Percentiles rank a stretch among this genome's conserved stretches.
Evolutionary conservation across 2,888 invertebrate genomes (phyloP).

Genomic region (Biston stratarius): DNA sequence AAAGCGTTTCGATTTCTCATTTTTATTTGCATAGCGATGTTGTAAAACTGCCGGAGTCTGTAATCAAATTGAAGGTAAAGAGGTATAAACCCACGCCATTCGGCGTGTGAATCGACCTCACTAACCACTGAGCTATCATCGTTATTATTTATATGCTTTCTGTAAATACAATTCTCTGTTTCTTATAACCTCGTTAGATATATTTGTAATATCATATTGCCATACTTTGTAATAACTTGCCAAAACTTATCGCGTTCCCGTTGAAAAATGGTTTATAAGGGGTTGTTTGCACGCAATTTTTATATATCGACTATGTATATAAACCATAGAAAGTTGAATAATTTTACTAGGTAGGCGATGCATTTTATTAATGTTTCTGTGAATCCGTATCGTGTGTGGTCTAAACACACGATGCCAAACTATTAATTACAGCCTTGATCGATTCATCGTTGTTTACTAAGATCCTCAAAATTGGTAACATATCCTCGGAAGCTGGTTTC

Average conservation of each 20-base stretch:
- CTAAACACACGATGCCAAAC: no score
- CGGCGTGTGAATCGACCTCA: no score
- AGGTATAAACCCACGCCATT: no score
- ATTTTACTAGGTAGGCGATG: not conserved
- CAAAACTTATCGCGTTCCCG: slow-evolving; percentile 10
- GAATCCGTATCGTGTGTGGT: not conserved
- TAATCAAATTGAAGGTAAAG: no score
- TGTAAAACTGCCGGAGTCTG: no score
- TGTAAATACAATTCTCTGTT: not conserved
- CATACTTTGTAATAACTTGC: slow-evolving; percentile 1
- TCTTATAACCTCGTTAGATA: not conserved
- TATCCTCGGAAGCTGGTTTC: not conserved
- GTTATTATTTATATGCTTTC: no score
- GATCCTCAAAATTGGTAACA: not conserved
- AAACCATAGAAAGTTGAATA: not conserved
- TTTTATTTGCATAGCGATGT: no score
- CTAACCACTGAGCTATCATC: no score
- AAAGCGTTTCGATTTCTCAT: no score
- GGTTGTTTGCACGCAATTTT: slow-evolving; percentile 11
- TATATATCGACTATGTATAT: not conserved
- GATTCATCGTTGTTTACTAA: no score
- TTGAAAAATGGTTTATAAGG: not conserved
- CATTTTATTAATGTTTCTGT: slow-evolving; percentile 2
- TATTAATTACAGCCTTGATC: no score
- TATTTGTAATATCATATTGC: slow-evolving; percentile 3